Conservation (phyloP, 2,888 invertebrate genomes). For the Lasiommata megera region DNA sequence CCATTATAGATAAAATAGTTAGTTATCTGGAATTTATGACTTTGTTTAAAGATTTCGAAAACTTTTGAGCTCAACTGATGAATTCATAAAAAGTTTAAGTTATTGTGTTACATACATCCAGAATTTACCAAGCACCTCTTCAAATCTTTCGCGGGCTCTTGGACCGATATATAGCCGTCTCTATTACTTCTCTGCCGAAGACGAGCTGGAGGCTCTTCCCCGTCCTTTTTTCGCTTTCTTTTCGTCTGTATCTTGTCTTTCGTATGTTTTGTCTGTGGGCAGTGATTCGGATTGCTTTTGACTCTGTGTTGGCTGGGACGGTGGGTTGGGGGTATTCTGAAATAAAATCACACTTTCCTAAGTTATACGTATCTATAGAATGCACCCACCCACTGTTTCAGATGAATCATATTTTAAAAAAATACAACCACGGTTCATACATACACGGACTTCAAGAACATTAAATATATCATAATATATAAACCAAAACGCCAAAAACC, state of each 20-base stretch:
- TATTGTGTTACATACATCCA: no score
- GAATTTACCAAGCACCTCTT: background rate
- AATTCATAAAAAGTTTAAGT: no score
- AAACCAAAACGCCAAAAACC: no score
- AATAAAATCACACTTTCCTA: background rate
- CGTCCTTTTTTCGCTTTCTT: slow-evolving; percentile 61
- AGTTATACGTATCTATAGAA: background rate
- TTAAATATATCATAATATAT: no score
- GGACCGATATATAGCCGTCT: slow-evolving; percentile 13
- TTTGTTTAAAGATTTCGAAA: no score
- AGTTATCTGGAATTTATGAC: no score
- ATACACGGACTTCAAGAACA: no score
- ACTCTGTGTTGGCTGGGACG: slow-evolving; percentile 38
- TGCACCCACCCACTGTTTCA: no score
- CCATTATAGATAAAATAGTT: no score
- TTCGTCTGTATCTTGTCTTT: slow-evolving; percentile 54
- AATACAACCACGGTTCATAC: no score
- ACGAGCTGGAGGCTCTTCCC: slow-evolving; percentile 69
- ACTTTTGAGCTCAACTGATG: no score
- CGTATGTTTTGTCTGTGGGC: slow-evolving; percentile 40
- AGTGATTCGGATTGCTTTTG: slow-evolving; percentile 45
- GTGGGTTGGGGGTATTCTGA: slow-evolving; percentile 42
- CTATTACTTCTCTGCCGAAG: slow-evolving; percentile 69
- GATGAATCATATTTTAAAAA: no score
- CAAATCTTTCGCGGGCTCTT: background rate